These are phyloP conservation scores for Spinus pinus DNA, from an alignment of 2,797 vertebrate genomes.

Conservation along the genomic window DNA sequence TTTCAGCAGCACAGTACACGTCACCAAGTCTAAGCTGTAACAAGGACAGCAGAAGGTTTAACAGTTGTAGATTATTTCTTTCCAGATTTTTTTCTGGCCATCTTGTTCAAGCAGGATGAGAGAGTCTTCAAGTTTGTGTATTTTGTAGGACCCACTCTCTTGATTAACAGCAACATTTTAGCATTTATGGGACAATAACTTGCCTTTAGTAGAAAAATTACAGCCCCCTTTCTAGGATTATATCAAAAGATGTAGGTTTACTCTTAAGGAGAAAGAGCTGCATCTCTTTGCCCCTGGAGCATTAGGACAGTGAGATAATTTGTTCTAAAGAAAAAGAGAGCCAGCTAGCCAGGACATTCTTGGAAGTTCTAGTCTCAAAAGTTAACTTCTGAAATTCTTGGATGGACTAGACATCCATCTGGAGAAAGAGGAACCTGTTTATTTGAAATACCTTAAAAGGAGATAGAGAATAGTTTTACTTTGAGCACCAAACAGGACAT, in stretches of 20 bases:
- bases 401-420: background rate
- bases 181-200: background rate
- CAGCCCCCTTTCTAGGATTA: background rate
- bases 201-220: background rate
- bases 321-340: background rate
- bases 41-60: background rate
- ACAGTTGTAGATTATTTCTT: background rate
- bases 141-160: background rate
- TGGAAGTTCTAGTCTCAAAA: background rate
- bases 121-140: background rate
- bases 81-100: background rate
- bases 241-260: background rate
- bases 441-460: background rate
- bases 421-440: background rate
- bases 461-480: background rate
- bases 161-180: background rate
- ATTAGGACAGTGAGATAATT: background rate
- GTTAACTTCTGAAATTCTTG: background rate
- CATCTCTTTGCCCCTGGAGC: background rate
- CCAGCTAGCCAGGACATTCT: background rate
- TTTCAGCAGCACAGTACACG: background rate
- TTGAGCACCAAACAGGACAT: background rate
- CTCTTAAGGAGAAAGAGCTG: background rate
- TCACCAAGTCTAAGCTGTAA: background rate
- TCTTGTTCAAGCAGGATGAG: background rate